Evolutionary conservation across 2,113 vertebrate genomes (phyloP).

Genomic region (Climacteris rufus): DNA sequence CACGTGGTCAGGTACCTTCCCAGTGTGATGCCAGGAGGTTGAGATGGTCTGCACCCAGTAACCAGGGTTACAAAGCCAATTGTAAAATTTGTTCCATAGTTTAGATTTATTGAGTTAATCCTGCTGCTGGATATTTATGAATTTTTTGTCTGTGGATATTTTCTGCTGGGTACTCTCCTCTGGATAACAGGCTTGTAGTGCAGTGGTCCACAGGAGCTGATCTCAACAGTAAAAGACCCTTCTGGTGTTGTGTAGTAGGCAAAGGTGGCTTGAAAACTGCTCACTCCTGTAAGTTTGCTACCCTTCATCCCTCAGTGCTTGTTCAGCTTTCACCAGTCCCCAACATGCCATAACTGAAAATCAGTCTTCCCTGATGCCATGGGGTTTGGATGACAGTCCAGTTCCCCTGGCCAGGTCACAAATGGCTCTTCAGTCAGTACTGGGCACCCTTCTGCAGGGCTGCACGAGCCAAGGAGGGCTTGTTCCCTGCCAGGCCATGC

Average conservation of each 20-base stretch:
- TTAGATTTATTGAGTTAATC: not conserved
- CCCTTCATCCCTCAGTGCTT: not conserved
- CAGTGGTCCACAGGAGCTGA: not conserved
- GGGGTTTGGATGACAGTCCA: not conserved
- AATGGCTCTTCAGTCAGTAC: not conserved
- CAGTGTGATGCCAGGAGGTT: not conserved
- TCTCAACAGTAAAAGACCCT: not conserved
- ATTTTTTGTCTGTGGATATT: not conserved
- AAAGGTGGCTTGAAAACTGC: not conserved
- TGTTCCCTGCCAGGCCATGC: not conserved
- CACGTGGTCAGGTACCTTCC: not conserved
- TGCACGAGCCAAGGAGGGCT: not conserved
- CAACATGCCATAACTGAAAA: not conserved
- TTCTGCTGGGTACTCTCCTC: not conserved
- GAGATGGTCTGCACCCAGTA: not conserved
- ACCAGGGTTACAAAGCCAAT: not conserved
- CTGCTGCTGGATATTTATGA: not conserved
- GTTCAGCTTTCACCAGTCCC: not conserved
- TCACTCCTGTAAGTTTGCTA: not conserved
- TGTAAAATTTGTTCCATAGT: not conserved
- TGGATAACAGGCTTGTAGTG: not conserved
- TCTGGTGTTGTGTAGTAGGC: not conserved
- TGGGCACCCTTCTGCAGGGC: not conserved
- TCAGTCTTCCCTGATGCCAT: not conserved
- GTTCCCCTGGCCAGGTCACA: not conserved